Percentiles rank a stretch among this genome's conserved stretches.
These are phyloP conservation scores for Lepilemur ruficaudatus DNA, from an alignment of 2,797 vertebrate species.

Conservation along the genomic window DNA sequence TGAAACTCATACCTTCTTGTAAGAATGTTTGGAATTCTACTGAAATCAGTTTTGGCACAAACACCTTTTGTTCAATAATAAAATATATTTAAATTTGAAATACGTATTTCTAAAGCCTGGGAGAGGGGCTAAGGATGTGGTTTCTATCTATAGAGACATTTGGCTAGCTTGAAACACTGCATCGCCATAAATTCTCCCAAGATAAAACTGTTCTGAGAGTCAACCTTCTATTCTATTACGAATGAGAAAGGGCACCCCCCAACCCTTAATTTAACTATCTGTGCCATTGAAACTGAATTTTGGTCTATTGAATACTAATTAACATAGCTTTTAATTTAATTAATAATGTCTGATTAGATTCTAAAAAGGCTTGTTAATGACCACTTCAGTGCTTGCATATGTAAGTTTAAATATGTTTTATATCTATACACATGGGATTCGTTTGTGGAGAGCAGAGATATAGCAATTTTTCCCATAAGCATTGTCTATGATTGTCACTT, in stretches of 20 bases:
- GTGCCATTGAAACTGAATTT: not conserved
- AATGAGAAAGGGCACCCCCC: constrained; percentile 22
- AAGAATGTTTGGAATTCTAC: constrained; percentile 41
- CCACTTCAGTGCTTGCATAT: constrained; percentile 69
- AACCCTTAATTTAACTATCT: not conserved
- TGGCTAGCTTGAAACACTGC: not conserved
- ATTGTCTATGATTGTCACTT: constrained; percentile 72
- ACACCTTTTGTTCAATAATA: constrained; percentile 4
- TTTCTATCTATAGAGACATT: not conserved
- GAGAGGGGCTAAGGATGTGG: not conserved
- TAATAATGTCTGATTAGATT: constrained; percentile 71
- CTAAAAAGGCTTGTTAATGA: constrained; percentile 70
- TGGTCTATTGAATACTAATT: constrained; percentile 61
- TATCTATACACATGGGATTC: constrained; percentile 36
- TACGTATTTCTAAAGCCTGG: not conserved
- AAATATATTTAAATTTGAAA: constrained; percentile 10
- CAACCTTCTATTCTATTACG: not conserved
- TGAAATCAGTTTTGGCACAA: constrained; percentile 21
- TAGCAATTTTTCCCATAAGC: constrained; percentile 69
- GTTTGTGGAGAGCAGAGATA: constrained; percentile 51
- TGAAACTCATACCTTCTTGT: constrained; percentile 67
- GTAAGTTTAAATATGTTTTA: constrained; percentile 71
- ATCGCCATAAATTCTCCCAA: constrained; percentile 8
- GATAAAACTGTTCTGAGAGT: constrained; percentile 19
- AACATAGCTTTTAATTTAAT: constrained; percentile 73